Base-by-base conservation (phyloP, 2,888 invertebrate species). In the Electrophaes corylata region DNA sequence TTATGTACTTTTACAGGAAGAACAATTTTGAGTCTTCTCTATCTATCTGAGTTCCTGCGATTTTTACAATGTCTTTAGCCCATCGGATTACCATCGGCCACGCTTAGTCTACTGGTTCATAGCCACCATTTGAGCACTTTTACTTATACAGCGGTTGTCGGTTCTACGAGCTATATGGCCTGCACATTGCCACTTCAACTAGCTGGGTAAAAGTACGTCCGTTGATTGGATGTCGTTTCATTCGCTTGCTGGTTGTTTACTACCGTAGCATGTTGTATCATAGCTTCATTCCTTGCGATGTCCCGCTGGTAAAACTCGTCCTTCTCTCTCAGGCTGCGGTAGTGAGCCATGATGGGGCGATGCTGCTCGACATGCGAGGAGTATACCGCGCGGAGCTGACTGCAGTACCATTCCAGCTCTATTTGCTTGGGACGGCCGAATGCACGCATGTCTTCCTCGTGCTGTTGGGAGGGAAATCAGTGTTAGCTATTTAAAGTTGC, bases 241-340 rank as follows among this genome's bases (percentile, higher is more conserved):
- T 4, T 31, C n/a, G 33, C 23, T 11, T n/a, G 33, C n/a, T n/a
- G n/a, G 4, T 33, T 2, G 2, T 33, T 33, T 12, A 14, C 0
- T 35, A 91, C 90, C 63, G 83, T 73, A 37, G 85, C 81, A 11
- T 81, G 74, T 65, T 86, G 84, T 65, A 90, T 89, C 55, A 75
- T 80, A 12, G 73, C 56, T 49, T 88, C 89, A 35, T 92, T 90
- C 54, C 78, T 82, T 0, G 84, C 83, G 14, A 92, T 88, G 52
- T 93, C 92, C 29, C 92, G 79, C 41, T 92, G 91, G 69, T 92
- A 93, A 64, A 93, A 93, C 49, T 85, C 91, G 73, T 85, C 92
- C 67, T 88, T 93, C 78, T 84, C 92, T 57, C 79, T 81, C 69
- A 83, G 68, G 35, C 76, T 75, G 61, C 81, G 82, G 66, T 86